phyloP scores from a whole-genome alignment of 2,888 invertebrate species.

The Reticulitermes lucifugus region DNA sequence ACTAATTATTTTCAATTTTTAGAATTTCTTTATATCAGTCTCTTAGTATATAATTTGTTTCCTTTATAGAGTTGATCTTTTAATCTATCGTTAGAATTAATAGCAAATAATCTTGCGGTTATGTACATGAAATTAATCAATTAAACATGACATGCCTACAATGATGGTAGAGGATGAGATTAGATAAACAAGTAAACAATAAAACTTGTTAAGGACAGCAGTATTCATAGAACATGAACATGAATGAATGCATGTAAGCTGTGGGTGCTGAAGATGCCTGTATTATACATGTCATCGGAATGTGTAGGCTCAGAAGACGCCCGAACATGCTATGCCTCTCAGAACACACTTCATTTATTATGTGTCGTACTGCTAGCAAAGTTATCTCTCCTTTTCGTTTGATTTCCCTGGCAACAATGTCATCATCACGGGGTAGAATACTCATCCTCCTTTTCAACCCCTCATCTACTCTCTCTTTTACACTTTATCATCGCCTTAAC shows the following conservation, averaged over 20 bases:
- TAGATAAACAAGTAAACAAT: background rate
- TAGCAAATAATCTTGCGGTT: no score
- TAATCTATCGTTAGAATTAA: no score
- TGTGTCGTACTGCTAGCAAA: conserved; percentile 31
- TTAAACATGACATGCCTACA: background rate
- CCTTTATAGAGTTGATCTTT: no score
- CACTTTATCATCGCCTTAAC: conserved; percentile 6
- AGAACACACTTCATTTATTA: conserved; percentile 48
- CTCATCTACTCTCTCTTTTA: background rate
- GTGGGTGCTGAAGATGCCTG: conserved; percentile 8
- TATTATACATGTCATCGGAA: conserved; percentile 1
- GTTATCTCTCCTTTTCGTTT: conserved; percentile 51
- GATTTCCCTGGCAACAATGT: conserved; percentile 53
- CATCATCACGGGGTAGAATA: conserved; percentile 43
- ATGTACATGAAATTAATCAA: background rate
- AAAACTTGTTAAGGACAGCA: background rate
- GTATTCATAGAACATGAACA: background rate
- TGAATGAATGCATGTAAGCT: background rate
- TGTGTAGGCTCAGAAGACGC: background rate
- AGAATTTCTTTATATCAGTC: no score
- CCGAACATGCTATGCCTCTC: background rate
- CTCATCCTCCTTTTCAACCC: conserved; percentile 22
- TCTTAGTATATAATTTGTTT: no score
- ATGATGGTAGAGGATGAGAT: background rate
- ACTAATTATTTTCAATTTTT: no score